phyloP scores from a whole-genome alignment of 2,113 vertebrate genomes.

The Arenaria interpres region DNA sequence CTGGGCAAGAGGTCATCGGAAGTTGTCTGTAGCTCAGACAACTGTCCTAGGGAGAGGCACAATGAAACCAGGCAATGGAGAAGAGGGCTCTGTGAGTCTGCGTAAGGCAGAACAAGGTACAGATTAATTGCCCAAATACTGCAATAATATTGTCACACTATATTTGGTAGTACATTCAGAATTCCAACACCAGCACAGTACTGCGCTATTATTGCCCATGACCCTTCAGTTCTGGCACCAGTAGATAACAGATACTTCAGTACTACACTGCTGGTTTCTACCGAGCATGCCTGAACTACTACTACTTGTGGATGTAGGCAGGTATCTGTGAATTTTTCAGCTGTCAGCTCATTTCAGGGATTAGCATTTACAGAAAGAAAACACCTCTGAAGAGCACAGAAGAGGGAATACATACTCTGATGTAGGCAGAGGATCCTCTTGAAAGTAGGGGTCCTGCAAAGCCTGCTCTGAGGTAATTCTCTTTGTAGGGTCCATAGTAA shows the following conservation, averaged over 20 bases:
- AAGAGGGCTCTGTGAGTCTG: neutral
- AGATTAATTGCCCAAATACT: neutral
- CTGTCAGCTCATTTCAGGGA: neutral
- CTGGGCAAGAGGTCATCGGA: neutral
- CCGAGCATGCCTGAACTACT: neutral
- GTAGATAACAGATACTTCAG: neutral
- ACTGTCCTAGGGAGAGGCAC: neutral
- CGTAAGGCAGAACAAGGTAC: neutral
- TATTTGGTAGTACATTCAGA: neutral
- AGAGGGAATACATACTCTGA: conserved; percentile 84
- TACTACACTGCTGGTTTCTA: neutral
- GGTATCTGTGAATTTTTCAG: neutral
- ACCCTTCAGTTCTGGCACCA: neutral
- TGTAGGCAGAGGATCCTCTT: conserved; percentile 95
- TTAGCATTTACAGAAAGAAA: neutral
- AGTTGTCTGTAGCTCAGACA: neutral
- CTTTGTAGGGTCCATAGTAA: conserved; percentile 98
- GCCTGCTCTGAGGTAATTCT: conserved; percentile 97
- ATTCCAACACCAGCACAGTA: neutral
- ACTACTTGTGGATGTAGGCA: neutral
- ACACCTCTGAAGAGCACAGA: neutral
- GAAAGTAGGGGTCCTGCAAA: conserved; percentile 95
- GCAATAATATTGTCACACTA: neutral
- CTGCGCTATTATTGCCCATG: neutral
- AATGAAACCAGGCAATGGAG: neutral